phyloP scores from a whole-genome alignment of 2,113 vertebrate genomes.

The Aphelocoma coerulescens region DNA sequence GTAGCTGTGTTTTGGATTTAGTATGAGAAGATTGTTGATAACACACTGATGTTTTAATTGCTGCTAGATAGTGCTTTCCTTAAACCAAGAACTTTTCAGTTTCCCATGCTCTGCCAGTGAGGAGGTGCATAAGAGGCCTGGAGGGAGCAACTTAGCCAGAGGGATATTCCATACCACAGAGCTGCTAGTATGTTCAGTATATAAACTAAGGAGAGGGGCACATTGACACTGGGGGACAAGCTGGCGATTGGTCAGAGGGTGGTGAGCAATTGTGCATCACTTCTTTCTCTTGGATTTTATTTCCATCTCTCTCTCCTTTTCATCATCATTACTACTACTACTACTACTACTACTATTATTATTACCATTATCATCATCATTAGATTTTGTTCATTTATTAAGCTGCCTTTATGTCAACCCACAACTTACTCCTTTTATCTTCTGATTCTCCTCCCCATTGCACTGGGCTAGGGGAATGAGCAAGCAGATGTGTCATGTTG shows the following conservation, averaged over 20 bases:
- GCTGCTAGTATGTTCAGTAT: background rate
- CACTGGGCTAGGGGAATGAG: background rate
- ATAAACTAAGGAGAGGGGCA: background rate
- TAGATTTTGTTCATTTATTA: background rate
- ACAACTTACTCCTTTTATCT: background rate
- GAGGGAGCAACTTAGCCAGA: background rate
- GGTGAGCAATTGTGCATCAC: background rate
- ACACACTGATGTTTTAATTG: background rate
- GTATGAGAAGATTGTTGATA: background rate
- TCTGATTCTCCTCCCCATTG: background rate
- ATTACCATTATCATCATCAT: background rate
- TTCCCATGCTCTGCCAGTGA: background rate
- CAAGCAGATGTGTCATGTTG: background rate
- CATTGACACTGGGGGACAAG: background rate
- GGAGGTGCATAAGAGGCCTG: background rate
- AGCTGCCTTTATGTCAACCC: background rate
- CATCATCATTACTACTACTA: background rate
- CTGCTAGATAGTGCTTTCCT: background rate
- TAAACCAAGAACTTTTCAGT: background rate
- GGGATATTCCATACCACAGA: background rate
- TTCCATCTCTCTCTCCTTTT: background rate
- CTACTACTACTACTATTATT: background rate
- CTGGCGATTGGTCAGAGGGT: fast-evolving
- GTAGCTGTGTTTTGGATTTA: background rate
- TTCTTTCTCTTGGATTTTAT: background rate